Evolutionary conservation across 2,113 vertebrate genomes (phyloP), one percentile per base, ranked within the genome.

Genomic region (Falco punctatus): DNA sequence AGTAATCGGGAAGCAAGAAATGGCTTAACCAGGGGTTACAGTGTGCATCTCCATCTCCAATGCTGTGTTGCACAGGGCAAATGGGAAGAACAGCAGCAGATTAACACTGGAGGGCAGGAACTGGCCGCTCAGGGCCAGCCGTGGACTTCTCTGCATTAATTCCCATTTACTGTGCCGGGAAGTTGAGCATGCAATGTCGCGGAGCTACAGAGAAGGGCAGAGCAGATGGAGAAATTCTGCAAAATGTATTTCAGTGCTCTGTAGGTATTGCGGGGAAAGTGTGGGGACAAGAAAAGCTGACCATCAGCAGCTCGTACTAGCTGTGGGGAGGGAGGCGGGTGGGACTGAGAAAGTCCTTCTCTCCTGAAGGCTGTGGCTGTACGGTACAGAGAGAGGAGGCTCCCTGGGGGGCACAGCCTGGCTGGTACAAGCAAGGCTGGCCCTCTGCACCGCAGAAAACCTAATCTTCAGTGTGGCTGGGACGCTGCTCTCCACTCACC

Each of bases 371-470:
- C 66, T 17, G 19, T 11, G 46, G 59, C 80, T 54, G 17, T 40
- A 57, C 1, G 1, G 35, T 8, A 1, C 0, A 0, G 52, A 6
- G 32, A 38, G 18, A 49, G 52, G 14, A 33, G 55, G 62, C 3
- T 93, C 33, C 27, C 35, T 0, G 0, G 54, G 30, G 66, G 44
- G 22, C 71, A 52, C 66, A 62, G 69, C 42, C 69, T 18, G 55
- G 64, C 66, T 67, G 35, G 3, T 5, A 3, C 6, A 13, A 35
- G 52, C 17, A 26, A 57, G 51, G 57, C 49, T 80, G 44, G 51
- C 14, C n/a, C 26, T 70, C 28, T 11, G 51, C 61, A 1, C 1
- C 2, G 8, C n/a, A 40, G 42, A 40, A 59, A 74, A 23, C 64
- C 71, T 51, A 1, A 20, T 17, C 38, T 61, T 67, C 38, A 28